phyloP scores from a whole-genome alignment of 2,113 vertebrate genomes.

The Forbesichthys agassizii region DNA sequence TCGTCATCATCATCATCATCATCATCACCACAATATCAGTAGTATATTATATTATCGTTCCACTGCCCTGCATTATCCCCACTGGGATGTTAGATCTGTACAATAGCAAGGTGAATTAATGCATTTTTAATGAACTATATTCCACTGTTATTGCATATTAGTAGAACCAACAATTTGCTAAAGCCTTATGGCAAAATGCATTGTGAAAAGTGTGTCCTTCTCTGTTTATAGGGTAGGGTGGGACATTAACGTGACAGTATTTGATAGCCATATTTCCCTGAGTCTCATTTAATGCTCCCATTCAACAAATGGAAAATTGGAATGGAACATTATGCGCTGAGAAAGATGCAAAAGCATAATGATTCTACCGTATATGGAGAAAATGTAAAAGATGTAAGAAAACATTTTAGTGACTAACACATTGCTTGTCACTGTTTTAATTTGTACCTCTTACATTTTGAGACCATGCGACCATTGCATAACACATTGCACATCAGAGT shows the following conservation, averaged over 20 bases:
- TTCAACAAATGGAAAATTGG: not conserved
- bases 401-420: no score
- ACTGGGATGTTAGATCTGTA: not conserved
- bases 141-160: not conserved
- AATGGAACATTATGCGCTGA: not conserved
- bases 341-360: not conserved
- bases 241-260: not conserved
- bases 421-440: no score
- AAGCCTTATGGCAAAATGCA: not conserved
- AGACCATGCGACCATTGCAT: no score
- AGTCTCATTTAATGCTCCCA: not conserved
- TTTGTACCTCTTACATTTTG: no score
- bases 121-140: slow-evolving; percentile 3
- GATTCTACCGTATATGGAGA: no score
- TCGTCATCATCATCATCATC: not conserved
- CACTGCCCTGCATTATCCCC: not conserved
- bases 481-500: no score
- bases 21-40: not conserved
- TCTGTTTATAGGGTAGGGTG: not conserved
- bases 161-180: not conserved
- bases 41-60: not conserved
- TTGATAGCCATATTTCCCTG: not conserved
- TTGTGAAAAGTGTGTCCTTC: not conserved
- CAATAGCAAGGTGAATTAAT: not conserved
- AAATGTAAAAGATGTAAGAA: no score